These are phyloP conservation scores for Sylvilagus bachmani DNA, from an alignment of 2,113 vertebrate species.

Conservation along the genomic window DNA sequence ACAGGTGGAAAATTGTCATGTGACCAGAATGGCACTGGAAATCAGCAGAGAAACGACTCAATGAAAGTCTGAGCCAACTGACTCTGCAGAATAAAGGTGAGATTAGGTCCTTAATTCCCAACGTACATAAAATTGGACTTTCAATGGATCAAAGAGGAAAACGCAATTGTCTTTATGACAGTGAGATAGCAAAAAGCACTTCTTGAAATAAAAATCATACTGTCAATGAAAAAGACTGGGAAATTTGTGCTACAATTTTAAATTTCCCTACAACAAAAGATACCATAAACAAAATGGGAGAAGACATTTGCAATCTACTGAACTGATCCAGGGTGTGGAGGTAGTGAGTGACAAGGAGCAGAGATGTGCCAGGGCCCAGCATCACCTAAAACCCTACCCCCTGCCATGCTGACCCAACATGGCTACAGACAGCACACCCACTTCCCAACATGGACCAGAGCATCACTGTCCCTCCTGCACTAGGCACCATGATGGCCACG, in stretches of 20 bases:
- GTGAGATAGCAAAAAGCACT: background rate
- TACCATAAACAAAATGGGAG: conserved; percentile 14
- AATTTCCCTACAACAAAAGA: conserved; percentile 25
- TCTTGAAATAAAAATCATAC: conserved; percentile 34
- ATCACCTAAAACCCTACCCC: no score
- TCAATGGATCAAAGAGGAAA: background rate
- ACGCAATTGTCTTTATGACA: background rate
- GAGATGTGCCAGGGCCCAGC: no score
- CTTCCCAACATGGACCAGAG: no score
- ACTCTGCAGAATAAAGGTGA: background rate
- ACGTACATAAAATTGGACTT: background rate
- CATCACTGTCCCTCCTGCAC: no score
- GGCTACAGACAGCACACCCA: no score
- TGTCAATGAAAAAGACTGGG: background rate
- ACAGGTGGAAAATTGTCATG: background rate
- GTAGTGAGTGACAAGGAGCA: no score
- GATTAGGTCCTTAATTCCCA: conserved; percentile 22
- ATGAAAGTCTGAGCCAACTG: background rate
- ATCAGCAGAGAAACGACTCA: background rate
- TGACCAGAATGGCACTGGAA: conserved; percentile 23
- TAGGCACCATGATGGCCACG: no score
- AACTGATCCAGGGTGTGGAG: background rate
- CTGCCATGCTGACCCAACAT: no score
- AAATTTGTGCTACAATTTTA: background rate
- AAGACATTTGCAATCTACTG: background rate